A percentile compares a stretch with the other conserved stretches of the same genome.
Evolutionary conservation across 1,140 invertebrate genomes (phyloP).

Genomic region (Platorchestia sp.): DNA sequence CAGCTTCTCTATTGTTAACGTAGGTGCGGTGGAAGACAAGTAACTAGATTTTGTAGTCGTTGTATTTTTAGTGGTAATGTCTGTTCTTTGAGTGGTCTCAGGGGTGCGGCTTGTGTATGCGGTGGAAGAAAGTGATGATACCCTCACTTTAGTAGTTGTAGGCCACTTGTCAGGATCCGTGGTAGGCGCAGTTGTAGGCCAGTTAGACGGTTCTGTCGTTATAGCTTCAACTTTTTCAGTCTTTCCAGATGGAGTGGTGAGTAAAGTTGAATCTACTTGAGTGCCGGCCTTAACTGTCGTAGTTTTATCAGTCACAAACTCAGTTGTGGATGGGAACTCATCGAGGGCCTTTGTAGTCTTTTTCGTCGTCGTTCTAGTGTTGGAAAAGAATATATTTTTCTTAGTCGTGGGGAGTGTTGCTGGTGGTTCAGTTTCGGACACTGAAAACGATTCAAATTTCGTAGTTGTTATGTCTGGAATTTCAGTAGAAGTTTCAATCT

Average conservation of each 20-base stretch:
- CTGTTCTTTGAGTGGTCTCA: background rate
- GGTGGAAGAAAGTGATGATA: background rate
- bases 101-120: background rate
- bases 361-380: background rate
- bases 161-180: background rate
- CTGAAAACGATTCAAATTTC: background rate
- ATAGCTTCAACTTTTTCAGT: background rate
- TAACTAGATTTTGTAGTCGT: background rate
- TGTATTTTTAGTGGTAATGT: background rate
- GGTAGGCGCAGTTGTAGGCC: background rate
- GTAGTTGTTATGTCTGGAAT: background rate
- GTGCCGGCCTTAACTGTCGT: background rate
- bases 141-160: background rate
- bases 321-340: background rate
- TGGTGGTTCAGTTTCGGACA: background rate
- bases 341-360: background rate
- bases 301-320: background rate
- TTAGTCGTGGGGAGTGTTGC: background rate
- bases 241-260: background rate
- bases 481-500: background rate
- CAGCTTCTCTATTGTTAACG: background rate
- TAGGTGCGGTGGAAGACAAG: background rate
- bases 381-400: background rate
- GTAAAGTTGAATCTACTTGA: background rate
- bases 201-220: background rate